These are phyloP conservation scores for Cryptophagus acutangulus DNA, from an alignment of 2,888 invertebrate genomes.

Conservation along the genomic window DNA sequence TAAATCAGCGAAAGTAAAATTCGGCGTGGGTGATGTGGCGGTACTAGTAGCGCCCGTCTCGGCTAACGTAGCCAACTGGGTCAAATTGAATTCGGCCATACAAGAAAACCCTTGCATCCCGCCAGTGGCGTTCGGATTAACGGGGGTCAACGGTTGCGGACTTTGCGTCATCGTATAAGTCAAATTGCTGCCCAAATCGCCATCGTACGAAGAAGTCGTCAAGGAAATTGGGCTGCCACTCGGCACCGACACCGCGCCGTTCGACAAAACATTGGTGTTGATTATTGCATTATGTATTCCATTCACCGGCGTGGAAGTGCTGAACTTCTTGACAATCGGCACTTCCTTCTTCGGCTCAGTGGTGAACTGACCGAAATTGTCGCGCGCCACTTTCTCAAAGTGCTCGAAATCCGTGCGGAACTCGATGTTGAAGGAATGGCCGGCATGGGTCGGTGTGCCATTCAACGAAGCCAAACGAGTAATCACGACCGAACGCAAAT, in stretches of 20 bases:
- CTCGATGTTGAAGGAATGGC: conserved; percentile 72
- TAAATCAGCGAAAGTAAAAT: conserved; percentile 73
- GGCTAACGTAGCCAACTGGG: conserved; percentile 76
- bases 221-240: conserved; percentile 67
- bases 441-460: conserved; percentile 70
- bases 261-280: background rate
- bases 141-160: conserved; percentile 40
- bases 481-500: conserved; percentile 73
- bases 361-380: conserved; percentile 66
- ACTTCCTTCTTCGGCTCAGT: conserved; percentile 60
- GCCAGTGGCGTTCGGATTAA: conserved; percentile 40
- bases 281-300: too few species aligned
- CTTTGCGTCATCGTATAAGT: conserved; percentile 38
- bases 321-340: conserved; percentile 47
- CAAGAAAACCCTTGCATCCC: conserved; percentile 57
- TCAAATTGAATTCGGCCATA: conserved; percentile 82
- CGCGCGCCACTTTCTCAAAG: conserved; percentile 68
- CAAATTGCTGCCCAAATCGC: conserved; percentile 54
- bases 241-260: conserved; percentile 50
- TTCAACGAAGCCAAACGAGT: conserved; percentile 73
- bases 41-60: conserved; percentile 54
- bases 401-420: conserved; percentile 75
- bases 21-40: conserved; percentile 50
- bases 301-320: conserved; percentile 22
- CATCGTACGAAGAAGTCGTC: conserved; percentile 71